These are phyloP conservation scores for Maccullochella peelii DNA, from an alignment of 2,113 vertebrate genomes.

Conservation along the genomic window DNA sequence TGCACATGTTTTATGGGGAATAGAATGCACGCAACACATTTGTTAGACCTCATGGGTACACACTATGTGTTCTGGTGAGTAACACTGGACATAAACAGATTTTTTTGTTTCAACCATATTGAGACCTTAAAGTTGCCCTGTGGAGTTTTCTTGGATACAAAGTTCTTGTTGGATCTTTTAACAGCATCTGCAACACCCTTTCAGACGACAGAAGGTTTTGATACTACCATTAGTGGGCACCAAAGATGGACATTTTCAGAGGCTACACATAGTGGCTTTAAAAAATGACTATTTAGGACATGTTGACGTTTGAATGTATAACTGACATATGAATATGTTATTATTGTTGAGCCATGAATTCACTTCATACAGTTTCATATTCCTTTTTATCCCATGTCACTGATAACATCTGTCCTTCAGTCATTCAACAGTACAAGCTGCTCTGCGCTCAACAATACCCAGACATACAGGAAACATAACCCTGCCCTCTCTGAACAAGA, in stretches of 20 bases:
- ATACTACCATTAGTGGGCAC: too few relatives aligned
- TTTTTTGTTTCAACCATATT: too few relatives aligned
- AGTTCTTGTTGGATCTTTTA: neutral
- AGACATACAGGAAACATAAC: neutral
- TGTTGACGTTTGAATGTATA: neutral
- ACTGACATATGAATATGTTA: neutral
- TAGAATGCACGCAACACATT: neutral
- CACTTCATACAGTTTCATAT: neutral
- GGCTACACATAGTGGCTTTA: neutral
- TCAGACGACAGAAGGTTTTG: too few relatives aligned
- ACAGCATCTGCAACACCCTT: neutral
- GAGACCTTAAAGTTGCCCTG: too few relatives aligned
- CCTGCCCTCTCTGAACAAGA: conserved; percentile 9
- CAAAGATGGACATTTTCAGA: neutral
- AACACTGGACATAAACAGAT: too few relatives aligned
- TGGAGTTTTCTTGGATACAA: too few relatives aligned
- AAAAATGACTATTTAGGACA: neutral
- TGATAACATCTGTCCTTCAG: conserved; percentile 46
- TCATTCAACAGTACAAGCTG: conserved; percentile 3
- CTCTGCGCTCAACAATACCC: conserved; percentile 21
- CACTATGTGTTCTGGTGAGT: too few relatives aligned
- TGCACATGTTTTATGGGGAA: neutral
- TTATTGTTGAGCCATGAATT: neutral
- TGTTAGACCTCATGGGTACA: too few relatives aligned
- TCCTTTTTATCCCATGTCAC: neutral